Base-by-base conservation (phyloP, 2,113 vertebrate species). In the Thymallus thymallus region DNA sequence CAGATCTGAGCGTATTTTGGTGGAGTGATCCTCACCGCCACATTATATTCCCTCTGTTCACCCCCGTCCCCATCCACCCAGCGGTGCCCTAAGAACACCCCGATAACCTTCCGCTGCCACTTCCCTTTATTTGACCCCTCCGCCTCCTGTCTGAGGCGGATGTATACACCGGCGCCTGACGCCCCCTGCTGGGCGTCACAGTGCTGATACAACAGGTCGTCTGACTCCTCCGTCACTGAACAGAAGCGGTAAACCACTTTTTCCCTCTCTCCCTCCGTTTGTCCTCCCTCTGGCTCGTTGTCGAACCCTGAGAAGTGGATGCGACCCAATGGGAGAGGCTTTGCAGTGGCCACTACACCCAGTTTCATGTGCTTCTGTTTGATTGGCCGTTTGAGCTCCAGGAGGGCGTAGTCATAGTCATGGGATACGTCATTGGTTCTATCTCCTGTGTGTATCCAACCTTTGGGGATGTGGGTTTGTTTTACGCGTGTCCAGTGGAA, bases 291-390 rank as follows among this genome's bases (percentile, higher is more conserved):
- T 18, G 48, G 16, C 48, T 98, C 96, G 6, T 94, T 64, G 24
- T 99, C 97, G 5, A 95, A 98, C 26, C 96, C 94, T 0, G 97
- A 98, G 88, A 99, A 98, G 87, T 99, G 97, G 87, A 99, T 95
- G 82, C 93, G 93, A 4, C 91, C 90, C 0, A 93, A 89, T 0
- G 93, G 94, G 86, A 95, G 83, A 56, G 90, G 91, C 14, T 81
- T 79, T 22, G 91, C 48, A 0, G 89, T 20, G 0, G 96, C 95
- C 1, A 95, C 95, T 67, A 97, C 84, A 0, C 96, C 97, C 0
- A 98, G 86, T 9, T 94, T 94, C 97, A 98, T 97, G 83, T 90
- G 84, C 80, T 92, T 95, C 82, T 93, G 92, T 66, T 87, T 94
- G 78, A 94, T 91, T 0, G 93, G 86, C 0, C 94, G 93, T 74